Base-by-base conservation (phyloP, 2,797 vertebrate species). In the Sarcophilus harrisii region DNA sequence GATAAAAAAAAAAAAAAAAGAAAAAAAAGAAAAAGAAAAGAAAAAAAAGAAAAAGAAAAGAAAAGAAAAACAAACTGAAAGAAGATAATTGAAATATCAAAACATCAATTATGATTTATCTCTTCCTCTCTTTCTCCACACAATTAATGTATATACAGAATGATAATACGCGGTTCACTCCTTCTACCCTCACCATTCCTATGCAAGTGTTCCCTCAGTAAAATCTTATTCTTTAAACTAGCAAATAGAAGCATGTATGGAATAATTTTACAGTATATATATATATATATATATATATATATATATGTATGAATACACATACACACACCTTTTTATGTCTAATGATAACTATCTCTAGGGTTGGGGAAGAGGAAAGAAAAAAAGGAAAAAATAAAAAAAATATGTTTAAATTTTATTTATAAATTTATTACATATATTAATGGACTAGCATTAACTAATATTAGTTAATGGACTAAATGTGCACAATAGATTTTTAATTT, bases 81-180 rank as follows among this genome's bases (percentile, higher is more conserved):
- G 96, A 95, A 90, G 96, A 92, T 58, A 62, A 21, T 0, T 59
- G 91, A 58, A 54, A 59, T 29, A 28, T 95, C 66, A 32, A 95
- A 60, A 38, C 66, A 21, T 2, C 9, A 58, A 58, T 87, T 16
- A 32, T 66, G 32, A 28, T 38, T 90, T 0, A 10, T 45, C 55
- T 16, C 57, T 0, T 93, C 90, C 93, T 49, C 93, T 49, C 32
- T 73, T 8, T 57, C 11, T 66, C 24, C 4, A 52, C 18, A 14
- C 90, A 87, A 45, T 45, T 81, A 24, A 87, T 45, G 38, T 45
- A 87, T 21, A 45, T 45, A 24, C 9, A 81, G 38, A 45, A 87
- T 45, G 38, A 87, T 87, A 87, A 45, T 14, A 57, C 14, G 3
- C 18, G 73, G n/a, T 81, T 16, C n/a, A 81, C 8, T 87, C 9